These are phyloP conservation scores for Notodonta ziczac DNA, from an alignment of 2,888 invertebrate species.

Conservation along the genomic window DNA sequence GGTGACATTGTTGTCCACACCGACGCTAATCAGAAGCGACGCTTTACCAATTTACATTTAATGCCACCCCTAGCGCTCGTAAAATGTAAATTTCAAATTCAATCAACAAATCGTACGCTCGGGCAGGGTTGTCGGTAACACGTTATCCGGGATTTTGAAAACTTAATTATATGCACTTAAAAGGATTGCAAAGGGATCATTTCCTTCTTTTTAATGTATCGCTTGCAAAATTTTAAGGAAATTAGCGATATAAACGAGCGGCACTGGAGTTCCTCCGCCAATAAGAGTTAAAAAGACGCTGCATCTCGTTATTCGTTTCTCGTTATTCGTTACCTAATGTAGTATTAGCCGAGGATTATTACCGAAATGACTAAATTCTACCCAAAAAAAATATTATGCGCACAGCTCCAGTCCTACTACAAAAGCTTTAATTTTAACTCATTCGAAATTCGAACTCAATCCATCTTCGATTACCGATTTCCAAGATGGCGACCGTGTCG, in stretches of 20 bases:
- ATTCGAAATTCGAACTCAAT: not conserved
- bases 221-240: not conserved
- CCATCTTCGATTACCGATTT: slow-evolving; percentile 5
- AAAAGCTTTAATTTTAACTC: not conserved
- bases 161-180: not conserved
- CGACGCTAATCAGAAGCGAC: slow-evolving; percentile 24
- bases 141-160: not conserved
- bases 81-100: slow-evolving; percentile 38
- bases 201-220: not conserved
- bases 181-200: not conserved
- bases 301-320: too few species aligned
- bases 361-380: too few species aligned
- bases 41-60: slow-evolving; percentile 24
- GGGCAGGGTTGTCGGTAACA: slow-evolving; percentile 12
- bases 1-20: not conserved
- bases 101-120: slow-evolving; percentile 25
- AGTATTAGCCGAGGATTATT: too few species aligned
- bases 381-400: too few species aligned
- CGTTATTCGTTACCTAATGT: too few species aligned
- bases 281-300: too few species aligned
- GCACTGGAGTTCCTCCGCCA: too few species aligned
- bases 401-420: too few species aligned
- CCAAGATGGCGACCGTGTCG: slow-evolving; percentile 5
- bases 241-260: too few species aligned
- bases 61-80: slow-evolving; percentile 24